Evolutionary conservation across 2,888 invertebrate genomes (phyloP), one percentile per base, ranked within the genome.

Genomic region (Bursaphelenchus okinawaensis): DNA sequence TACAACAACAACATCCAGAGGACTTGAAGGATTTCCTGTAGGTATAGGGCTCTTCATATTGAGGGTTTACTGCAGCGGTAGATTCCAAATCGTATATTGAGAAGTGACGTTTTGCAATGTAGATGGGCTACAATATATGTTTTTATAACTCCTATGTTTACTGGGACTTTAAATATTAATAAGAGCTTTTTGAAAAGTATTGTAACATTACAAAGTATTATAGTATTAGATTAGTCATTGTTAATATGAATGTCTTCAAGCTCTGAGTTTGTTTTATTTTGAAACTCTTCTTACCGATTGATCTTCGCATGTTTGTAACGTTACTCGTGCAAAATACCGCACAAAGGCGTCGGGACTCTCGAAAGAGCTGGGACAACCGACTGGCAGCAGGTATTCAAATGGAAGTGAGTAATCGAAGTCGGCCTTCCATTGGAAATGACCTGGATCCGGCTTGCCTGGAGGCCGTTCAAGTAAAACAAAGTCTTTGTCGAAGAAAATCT

Each of bases 401-500:
- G 81, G 81, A 51, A 81, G 71, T 19, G 72, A 74, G 66, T 81
- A 81, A n/a, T 59, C 60, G n/a, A 28, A 54, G 55, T 78, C 70
- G 52, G 75, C 79, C 20, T 69, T 72, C 80, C 81, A 81, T 29
- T 74, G 69, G 67, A 81, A 81, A 65, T 81, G 76, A 8, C 79
- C 79, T 4, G 80, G 74, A 28, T 81, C 79, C 0, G 67, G 65
- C 23, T 70, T 71, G 7, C 81, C 81, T n/a, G 81, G 81, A 12
- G 81, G 81, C 7, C 81, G 70, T 65, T 81, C 81, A 60, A 81
- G 66, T 20, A 81, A 66, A 19, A 78, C 73, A 66, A 82, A 74
- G 64, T 79, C 77, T 58, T 75, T 74, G 63, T 81, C 80, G 61
- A 81, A 82, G 68, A 75, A 76, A 12, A 81, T 73, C 74, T 74